A percentile compares a stretch with the other conserved stretches of the same genome.
These are phyloP conservation scores for Tillus elongatus DNA, from an alignment of 2,888 invertebrate genomes.

Conservation along the genomic window DNA sequence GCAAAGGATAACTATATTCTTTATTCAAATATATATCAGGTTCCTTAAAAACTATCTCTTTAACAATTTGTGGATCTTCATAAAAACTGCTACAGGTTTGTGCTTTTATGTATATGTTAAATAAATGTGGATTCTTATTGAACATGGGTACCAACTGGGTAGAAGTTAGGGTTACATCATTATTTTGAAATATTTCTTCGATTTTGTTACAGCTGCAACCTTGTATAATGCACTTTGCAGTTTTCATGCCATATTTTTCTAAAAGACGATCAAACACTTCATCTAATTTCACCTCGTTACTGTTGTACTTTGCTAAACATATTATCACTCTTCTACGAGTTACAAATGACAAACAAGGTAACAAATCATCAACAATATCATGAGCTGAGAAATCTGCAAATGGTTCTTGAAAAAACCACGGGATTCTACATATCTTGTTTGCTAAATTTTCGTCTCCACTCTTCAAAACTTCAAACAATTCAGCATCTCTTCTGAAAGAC, in stretches of 20 bases:
- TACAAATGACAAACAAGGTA: slow-evolving; percentile 23
- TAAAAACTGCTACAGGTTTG: too few relatives aligned
- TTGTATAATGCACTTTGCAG: slow-evolving; percentile 21
- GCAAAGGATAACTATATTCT: too few relatives aligned
- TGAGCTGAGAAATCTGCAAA: slow-evolving; percentile 18
- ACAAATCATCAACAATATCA: slow-evolving; percentile 21
- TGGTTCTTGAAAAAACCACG: slow-evolving; percentile 24
- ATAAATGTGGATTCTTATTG: slow-evolving; percentile 17
- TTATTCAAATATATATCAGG: too few relatives aligned
- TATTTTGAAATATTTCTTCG: slow-evolving; percentile 13
- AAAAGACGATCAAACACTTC: slow-evolving; percentile 20
- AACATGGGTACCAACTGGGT: slow-evolving; percentile 22
- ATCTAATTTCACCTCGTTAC: slow-evolving; percentile 19
- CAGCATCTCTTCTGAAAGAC: slow-evolving; percentile 19
- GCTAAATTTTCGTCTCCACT: slow-evolving; percentile 24
- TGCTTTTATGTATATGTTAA: too few relatives aligned
- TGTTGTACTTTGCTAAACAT: slow-evolving; percentile 17
- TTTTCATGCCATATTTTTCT: slow-evolving; percentile 23
- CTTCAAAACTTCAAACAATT: slow-evolving; percentile 21
- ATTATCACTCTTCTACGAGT: slow-evolving; percentile 24
- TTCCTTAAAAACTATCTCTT: too few relatives aligned
- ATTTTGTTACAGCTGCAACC: slow-evolving; percentile 23
- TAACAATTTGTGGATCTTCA: too few relatives aligned
- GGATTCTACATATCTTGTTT: slow-evolving; percentile 24
- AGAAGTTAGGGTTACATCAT: slow-evolving; percentile 18